Evolutionary conservation across 1,140 invertebrate species (phyloP).

Genomic region (Drosophila suzukii): DNA sequence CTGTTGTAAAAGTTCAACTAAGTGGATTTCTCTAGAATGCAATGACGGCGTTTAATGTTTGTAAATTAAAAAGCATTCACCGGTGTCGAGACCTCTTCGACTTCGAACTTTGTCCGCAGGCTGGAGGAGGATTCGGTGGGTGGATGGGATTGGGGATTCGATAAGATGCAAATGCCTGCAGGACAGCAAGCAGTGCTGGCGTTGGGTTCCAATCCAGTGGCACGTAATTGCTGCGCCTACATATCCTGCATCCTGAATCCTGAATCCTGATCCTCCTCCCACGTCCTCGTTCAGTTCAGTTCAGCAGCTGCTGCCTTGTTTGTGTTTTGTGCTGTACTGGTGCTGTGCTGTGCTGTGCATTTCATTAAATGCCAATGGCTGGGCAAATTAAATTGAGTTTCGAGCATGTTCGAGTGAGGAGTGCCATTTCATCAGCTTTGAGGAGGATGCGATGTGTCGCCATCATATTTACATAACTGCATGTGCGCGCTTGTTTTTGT

Average conservation of each 20-base stretch:
- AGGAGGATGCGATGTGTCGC: slow-evolving; percentile 64
- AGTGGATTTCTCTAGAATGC: slow-evolving; percentile 6
- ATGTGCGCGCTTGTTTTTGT: slow-evolving; percentile 19
- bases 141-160: slow-evolving; percentile 39
- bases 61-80: slow-evolving; percentile 46
- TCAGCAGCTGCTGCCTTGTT: slow-evolving; percentile 20
- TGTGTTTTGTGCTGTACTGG: not conserved
- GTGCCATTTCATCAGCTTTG: slow-evolving; percentile 69
- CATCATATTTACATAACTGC: slow-evolving; percentile 38
- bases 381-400: slow-evolving; percentile 78
- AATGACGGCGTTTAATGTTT: slow-evolving; percentile 32
- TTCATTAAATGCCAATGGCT: slow-evolving; percentile 63
- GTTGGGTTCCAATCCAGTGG: slow-evolving; percentile 34
- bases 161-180: slow-evolving; percentile 75
- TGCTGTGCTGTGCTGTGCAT: slow-evolving; percentile 35
- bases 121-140: not conserved
- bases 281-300: not conserved
- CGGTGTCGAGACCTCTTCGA: slow-evolving; percentile 17
- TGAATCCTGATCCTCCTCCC: not conserved
- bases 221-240: slow-evolving; percentile 79
- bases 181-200: slow-evolving; percentile 41
- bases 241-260: slow-evolving; percentile 34
- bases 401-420: slow-evolving; percentile 55
- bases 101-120: slow-evolving; percentile 34
- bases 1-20: not conserved